Base-by-base conservation (phyloP, 64 coral and sea anemone genomes). In the Montipora sp. region DNA sequence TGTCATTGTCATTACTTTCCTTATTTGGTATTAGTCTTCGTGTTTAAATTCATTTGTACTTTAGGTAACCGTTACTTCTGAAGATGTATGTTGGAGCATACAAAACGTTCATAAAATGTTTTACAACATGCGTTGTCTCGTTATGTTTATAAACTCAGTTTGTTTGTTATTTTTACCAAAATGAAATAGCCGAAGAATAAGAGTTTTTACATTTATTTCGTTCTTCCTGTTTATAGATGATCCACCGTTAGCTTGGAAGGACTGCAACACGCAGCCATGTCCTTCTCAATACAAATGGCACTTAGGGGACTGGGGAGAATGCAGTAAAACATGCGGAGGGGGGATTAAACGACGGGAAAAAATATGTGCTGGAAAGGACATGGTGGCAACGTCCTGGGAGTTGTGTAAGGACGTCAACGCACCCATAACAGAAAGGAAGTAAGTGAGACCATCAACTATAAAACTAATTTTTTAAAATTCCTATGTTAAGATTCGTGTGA, bases 281-380 rank as follows among this genome's bases (percentile, higher is more conserved):
- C 95, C 95, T 19, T 91, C 89, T 69, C 92, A 73, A 10, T 97
- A 94, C 82, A 94, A 89, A 79, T 97, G 95, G 95, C 87, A 83
- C 49, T n/a, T 59, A 12, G 89, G 75, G 47, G 53, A 88, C 57
- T 97, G 95, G 95, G n/a, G 81, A 80, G 76, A 94, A 73, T 97
- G 95, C 36, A 76, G 81, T 8, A 90, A 80, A 23, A 97, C 89
- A 3, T 97, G 95, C 60, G 95, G 95, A 27, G 92, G 95, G 1
- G 92, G 95, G 36, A 36, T 78, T 8, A 83, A 82, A 78, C 87
- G 51, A 5, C 84, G 95, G 22, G 81, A 80, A 0, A 79, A 91
- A 19, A 88, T 87, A 9, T 97, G 95, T 63, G 92, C 92, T 49
- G 94, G 89, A 19, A 81, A 94, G 20, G 92, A 94, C 23, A 91